Conservation (phyloP, 2,888 invertebrate species). For the Spisula subtruncata region DNA sequence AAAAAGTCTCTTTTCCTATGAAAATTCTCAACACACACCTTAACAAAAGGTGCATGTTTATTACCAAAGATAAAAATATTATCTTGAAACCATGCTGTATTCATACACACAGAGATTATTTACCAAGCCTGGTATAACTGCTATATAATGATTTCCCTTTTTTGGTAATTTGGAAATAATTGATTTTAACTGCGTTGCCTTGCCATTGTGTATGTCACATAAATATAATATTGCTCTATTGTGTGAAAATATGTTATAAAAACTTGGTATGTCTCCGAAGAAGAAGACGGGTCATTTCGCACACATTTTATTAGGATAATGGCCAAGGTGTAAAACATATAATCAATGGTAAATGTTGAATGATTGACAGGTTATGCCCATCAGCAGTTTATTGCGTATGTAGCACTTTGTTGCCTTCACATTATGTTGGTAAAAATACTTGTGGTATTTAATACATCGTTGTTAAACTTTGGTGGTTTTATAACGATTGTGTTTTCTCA, state of each 20-base stretch:
- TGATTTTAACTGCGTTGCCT: too few species aligned
- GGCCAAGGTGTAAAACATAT: slow-evolving; percentile 11
- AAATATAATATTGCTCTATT: neutral
- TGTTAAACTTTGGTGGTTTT: neutral
- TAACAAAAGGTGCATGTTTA: too few species aligned
- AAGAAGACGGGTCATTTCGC: neutral
- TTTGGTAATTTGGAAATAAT: too few species aligned
- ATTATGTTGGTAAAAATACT: neutral
- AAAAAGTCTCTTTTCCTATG: too few species aligned
- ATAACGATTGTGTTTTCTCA: neutral
- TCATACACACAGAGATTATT: too few species aligned
- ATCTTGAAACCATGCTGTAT: too few species aligned
- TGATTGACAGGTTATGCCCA: slow-evolving; percentile 40
- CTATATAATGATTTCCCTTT: too few species aligned
- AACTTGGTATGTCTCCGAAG: neutral
- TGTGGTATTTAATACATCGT: neutral
- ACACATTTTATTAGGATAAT: slow-evolving; percentile 1
- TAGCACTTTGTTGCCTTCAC: neutral
- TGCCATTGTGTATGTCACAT: too few species aligned
- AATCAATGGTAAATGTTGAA: slow-evolving; percentile 29
- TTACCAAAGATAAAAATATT: too few species aligned
- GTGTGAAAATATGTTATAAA: slow-evolving; percentile 4
- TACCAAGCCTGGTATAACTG: too few species aligned
- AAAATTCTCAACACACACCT: too few species aligned
- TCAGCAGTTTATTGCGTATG: neutral